Conservation (phyloP, 64 coral and sea anemone genomes). For the Catalaphyllia jardinei region DNA sequence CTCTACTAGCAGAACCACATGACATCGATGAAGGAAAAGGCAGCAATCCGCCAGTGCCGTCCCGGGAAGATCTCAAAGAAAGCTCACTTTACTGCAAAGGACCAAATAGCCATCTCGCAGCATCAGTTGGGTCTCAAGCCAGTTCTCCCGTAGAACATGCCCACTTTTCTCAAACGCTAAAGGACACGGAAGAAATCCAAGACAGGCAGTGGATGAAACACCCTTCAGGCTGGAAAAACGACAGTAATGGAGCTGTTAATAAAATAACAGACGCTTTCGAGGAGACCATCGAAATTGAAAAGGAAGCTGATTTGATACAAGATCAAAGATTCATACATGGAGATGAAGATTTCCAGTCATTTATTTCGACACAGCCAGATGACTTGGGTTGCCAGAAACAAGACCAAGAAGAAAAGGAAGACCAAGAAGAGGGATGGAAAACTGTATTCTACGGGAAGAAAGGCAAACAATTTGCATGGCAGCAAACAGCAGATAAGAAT, state of each 20-base stretch:
- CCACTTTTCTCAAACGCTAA: neutral
- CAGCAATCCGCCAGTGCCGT: too few species aligned
- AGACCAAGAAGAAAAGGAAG: neutral
- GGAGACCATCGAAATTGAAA: neutral
- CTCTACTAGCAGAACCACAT: too few species aligned
- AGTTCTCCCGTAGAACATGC: neutral
- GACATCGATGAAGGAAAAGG: too few species aligned
- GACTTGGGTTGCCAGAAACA: neutral
- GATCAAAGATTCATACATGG: neutral
- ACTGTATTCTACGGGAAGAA: neutral
- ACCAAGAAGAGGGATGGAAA: slow-evolving; percentile 20
- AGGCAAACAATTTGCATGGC: neutral
- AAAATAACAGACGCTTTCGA: neutral
- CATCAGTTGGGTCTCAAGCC: neutral
- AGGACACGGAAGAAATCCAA: neutral
- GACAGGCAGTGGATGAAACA: neutral
- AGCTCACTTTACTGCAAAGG: neutral
- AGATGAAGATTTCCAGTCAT: neutral
- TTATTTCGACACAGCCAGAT: neutral
- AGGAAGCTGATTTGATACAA: neutral
- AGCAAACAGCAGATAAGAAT: neutral
- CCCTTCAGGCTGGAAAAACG: neutral
- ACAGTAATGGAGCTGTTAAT: neutral
- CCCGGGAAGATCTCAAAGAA: neutral
- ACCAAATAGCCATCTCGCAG: neutral